Base-by-base conservation (phyloP, 2,797 vertebrate species). In the Acrossocheilus wenchowensis region DNA sequence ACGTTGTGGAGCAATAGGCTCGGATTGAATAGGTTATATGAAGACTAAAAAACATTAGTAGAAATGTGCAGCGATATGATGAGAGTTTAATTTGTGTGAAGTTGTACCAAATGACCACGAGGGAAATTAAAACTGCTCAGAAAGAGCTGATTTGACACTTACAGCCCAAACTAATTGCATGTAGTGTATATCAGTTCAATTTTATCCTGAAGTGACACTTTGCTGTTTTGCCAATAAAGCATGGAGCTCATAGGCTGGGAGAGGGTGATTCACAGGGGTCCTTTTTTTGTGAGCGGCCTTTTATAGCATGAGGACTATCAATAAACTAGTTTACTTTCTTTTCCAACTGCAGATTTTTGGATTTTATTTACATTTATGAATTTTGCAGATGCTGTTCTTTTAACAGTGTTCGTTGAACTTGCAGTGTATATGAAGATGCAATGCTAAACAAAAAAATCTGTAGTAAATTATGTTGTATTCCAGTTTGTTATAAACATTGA, bases 11-110 rank as follows among this genome's bases (percentile, higher is more conserved):
- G 26, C 39, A 14, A 43, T 73, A 30, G n/a, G 21, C 41, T 64
- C 41, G 17, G 64, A 81, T 78, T 71, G 80, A 57, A 45, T 15
- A 62, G 45, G 60, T 85, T 74, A 75, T 36, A 87, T 79, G 48
- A 43, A 71, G 84, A 75, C 43, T 54, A 39, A 80, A 83, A 60
- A 45, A 89, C 73, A 79, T 78, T 48, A 81, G 54, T n/a, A 43
- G 69, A 57, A 80, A 81, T 77, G 15, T 64, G 9, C 62, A 43
- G 78, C 36, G 8, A 68, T 36, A 43, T 9, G 48, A 64, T 43
- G 75, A 41, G 30, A 74, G 86, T 68, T 86, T 81, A 86, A 88
- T 82, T 82, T 84, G 69, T 75, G 85, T 45, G 83, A 84, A 87
- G 64, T 81, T 75, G 81, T 72, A 48, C 82, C 48, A 84, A 68